Evolutionary conservation across 35 echinoderm and acorn worm species (phyloP).

Genomic region (Stichopus chloronotus): DNA sequence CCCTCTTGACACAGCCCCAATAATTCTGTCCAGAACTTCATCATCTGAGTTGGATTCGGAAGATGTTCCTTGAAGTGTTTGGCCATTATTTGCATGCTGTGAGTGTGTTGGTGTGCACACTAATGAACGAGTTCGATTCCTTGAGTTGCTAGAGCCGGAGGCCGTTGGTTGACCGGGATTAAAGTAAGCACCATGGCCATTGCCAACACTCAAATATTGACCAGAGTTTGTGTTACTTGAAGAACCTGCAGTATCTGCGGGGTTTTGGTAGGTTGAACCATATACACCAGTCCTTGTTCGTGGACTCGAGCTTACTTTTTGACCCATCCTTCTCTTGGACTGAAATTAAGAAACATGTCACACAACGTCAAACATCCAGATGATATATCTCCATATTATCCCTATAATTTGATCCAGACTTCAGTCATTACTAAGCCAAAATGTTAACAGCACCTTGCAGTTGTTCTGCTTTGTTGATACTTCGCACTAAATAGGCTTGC

Average conservation of each 20-base stretch:
- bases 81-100: slow-evolving; percentile 47
- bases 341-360: neutral
- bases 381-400: slow-evolving; percentile 29
- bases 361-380: neutral
- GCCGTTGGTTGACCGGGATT: slow-evolving; percentile 24
- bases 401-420: neutral
- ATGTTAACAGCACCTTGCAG: neutral
- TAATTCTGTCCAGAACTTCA: slow-evolving; percentile 60
- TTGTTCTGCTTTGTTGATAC: neutral
- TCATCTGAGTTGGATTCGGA: slow-evolving; percentile 60
- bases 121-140: slow-evolving; percentile 58
- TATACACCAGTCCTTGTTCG: slow-evolving; percentile 68
- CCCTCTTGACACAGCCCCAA: slow-evolving; percentile 34
- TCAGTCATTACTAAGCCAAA: neutral
- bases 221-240: slow-evolving; percentile 17
- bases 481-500: neutral
- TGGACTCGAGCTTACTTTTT: slow-evolving; percentile 98
- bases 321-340: slow-evolving; percentile 73
- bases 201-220: slow-evolving; percentile 42
- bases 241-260: slow-evolving; percentile 40
- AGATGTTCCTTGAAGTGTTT: slow-evolving; percentile 45
- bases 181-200: slow-evolving; percentile 49
- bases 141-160: neutral
- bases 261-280: slow-evolving; percentile 44
- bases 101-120: slow-evolving; percentile 62